Conservation (phyloP, 2,113 vertebrate genomes). For the Chitala chitala region DNA sequence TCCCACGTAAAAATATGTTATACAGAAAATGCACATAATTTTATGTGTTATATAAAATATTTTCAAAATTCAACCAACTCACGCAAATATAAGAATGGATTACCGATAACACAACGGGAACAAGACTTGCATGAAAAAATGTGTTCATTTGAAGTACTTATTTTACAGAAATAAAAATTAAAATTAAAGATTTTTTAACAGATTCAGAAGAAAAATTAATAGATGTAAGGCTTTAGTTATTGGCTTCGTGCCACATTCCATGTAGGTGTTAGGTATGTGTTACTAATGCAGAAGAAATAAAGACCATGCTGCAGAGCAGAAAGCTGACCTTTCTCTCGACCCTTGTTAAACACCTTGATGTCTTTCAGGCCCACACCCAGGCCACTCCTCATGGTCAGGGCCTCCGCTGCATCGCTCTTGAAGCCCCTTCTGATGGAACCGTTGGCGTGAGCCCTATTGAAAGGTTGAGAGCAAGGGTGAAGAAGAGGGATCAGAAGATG, state of each 20-base stretch:
- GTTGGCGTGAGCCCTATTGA: slow-evolving; percentile 76
- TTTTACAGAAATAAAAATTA: no score
- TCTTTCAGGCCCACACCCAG: slow-evolving; percentile 81
- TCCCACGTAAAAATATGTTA: no score
- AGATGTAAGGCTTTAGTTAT: no score
- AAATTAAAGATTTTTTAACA: no score
- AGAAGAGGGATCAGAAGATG: slow-evolving; percentile 34
- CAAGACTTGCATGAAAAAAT: no score
- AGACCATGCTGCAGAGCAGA: slow-evolving; percentile 33
- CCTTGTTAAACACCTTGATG: slow-evolving; percentile 79
- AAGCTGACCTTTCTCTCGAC: slow-evolving; percentile 79
- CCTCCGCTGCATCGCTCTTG: slow-evolving; percentile 74
- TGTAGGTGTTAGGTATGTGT: no score
- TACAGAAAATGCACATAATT: no score
- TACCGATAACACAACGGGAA: no score
- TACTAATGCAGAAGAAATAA: neutral
- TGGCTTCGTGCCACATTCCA: no score
- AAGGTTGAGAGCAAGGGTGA: neutral
- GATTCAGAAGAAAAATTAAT: no score
- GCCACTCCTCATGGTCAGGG: slow-evolving; percentile 71
- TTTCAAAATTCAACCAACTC: neutral
- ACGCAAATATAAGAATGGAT: neutral
- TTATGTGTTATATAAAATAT: no score
- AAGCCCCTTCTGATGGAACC: slow-evolving; percentile 78
- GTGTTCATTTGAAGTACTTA: no score